phyloP scores from a whole-genome alignment of 2,888 invertebrate species.

The Orthonevra nobilis region DNA sequence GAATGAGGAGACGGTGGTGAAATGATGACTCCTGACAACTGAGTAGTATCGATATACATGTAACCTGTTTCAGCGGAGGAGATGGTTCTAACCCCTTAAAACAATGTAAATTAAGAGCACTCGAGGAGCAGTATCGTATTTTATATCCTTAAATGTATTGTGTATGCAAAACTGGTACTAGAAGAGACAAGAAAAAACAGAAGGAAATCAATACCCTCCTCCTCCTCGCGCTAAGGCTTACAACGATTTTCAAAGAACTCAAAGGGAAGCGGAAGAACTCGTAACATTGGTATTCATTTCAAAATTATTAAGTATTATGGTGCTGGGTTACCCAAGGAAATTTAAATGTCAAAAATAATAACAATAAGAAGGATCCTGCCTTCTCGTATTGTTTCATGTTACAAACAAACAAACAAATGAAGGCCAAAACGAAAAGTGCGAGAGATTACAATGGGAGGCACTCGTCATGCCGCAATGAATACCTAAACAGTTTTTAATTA shows the following conservation, averaged over 20 bases:
- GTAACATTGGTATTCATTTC: slow-evolving; percentile 39
- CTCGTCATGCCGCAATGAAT: slow-evolving; percentile 62
- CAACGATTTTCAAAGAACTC: slow-evolving; percentile 2
- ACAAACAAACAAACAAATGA: slow-evolving; percentile 32
- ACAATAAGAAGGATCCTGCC: slow-evolving; percentile 15
- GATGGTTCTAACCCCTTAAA: slow-evolving; percentile 39
- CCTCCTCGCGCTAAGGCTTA: slow-evolving; percentile 49
- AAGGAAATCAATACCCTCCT: slow-evolving; percentile 56
- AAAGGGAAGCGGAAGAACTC: neutral
- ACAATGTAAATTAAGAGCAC: slow-evolving; percentile 67
- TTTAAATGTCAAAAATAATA: slow-evolving; percentile 57
- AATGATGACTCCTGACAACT: slow-evolving; percentile 43
- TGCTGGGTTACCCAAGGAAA: slow-evolving; percentile 52
- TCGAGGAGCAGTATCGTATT: slow-evolving; percentile 1
- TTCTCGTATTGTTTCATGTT: slow-evolving; percentile 40
- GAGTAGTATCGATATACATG: slow-evolving; percentile 51
- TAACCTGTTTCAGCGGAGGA: neutral
- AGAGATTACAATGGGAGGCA: neutral
- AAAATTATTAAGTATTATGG: slow-evolving; percentile 2
- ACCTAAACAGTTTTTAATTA: slow-evolving; percentile 67
- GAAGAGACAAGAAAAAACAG: slow-evolving; percentile 7
- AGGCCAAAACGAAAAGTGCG: neutral
- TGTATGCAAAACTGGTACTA: slow-evolving; percentile 53
- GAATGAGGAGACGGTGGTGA: neutral
- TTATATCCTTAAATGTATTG: slow-evolving; percentile 19